Evolutionary conservation across 2,113 vertebrate species (phyloP).

Genomic region (Polyodon spathula): DNA sequence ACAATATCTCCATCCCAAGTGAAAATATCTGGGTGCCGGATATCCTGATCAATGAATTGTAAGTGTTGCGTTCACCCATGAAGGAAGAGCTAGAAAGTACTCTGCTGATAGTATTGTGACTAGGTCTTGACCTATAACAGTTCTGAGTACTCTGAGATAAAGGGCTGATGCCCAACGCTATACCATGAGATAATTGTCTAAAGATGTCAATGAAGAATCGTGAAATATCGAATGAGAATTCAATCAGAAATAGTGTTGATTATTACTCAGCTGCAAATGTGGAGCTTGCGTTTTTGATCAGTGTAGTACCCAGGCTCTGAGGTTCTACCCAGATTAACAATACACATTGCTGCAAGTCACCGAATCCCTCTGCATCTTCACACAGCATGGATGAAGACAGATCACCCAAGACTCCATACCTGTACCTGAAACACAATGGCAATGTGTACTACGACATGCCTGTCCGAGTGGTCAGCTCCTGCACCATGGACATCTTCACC

Average conservation of each 20-base stretch:
- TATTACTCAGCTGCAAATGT: too few relatives aligned
- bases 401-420: constrained; percentile 37
- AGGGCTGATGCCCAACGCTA: too few relatives aligned
- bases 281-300: too few relatives aligned
- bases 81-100: too few relatives aligned
- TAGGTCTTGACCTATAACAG: too few relatives aligned
- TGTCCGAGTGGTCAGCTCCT: constrained; percentile 47
- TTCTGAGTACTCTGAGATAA: too few relatives aligned
- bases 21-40: constrained; percentile 47
- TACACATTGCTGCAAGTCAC: not conserved
- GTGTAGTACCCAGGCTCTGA: not conserved
- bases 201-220: too few relatives aligned
- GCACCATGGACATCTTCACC: constrained; percentile 52
- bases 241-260: too few relatives aligned
- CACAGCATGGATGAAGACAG: constrained; percentile 50
- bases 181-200: too few relatives aligned
- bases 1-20: constrained; percentile 40
- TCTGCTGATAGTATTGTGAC: too few relatives aligned
- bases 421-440: constrained; percentile 33
- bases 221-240: too few relatives aligned
- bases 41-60: constrained; percentile 58
- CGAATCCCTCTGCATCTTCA: constrained; percentile 4
- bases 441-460: constrained; percentile 19
- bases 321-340: not conserved
- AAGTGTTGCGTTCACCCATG: too few relatives aligned